phyloP scores from a whole-genome alignment of 2,113 vertebrate genomes.

The Setophaga coronata region DNA sequence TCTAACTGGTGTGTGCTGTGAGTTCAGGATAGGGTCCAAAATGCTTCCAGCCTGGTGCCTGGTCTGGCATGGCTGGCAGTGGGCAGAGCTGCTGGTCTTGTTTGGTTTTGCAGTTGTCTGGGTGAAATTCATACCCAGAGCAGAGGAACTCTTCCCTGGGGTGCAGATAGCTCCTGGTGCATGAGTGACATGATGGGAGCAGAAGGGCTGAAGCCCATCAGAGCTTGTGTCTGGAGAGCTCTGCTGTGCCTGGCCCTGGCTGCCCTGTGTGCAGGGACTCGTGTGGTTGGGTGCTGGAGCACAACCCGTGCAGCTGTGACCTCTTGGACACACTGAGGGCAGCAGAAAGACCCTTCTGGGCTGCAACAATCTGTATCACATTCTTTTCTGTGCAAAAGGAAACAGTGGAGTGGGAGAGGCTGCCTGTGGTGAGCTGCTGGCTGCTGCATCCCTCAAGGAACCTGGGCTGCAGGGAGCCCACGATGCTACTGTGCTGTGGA shows the following conservation, averaged over 20 bases:
- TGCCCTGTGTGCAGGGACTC: background rate
- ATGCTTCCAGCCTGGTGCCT: background rate
- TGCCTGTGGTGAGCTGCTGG: background rate
- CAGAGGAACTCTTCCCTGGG: background rate
- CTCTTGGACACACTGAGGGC: background rate
- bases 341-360: background rate
- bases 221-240: background rate
- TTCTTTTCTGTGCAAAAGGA: background rate
- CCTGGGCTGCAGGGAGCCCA: background rate
- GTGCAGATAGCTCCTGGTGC: background rate
- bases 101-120: background rate
- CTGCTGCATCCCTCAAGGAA: background rate
- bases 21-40: background rate
- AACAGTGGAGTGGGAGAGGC: background rate
- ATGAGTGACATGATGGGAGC: background rate
- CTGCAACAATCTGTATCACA: background rate
- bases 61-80: fast-evolving
- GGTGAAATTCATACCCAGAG: background rate
- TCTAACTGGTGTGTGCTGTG: background rate
- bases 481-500: background rate
- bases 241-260: fast-evolving
- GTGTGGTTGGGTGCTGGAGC: background rate
- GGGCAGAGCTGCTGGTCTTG: background rate
- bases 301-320: background rate
- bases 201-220: background rate